phyloP scores from a whole-genome alignment of 2,113 vertebrate genomes.

The Lethenteron reissneri region DNA sequence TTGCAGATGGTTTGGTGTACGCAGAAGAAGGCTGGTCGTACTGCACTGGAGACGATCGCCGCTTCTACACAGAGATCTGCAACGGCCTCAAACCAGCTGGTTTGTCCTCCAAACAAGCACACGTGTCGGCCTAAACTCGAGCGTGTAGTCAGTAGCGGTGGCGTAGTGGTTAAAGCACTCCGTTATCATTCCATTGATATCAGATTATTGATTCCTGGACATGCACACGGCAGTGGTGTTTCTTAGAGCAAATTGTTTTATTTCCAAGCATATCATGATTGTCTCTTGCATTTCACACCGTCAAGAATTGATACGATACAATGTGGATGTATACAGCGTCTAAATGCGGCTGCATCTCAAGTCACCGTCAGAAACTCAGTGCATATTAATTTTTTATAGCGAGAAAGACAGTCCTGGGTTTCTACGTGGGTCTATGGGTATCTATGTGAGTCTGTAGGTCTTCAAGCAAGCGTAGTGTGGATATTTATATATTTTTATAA shows the following conservation, averaged over 20 bases:
- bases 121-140: background rate
- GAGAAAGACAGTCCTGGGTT: too few species aligned
- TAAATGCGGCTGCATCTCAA: too few species aligned
- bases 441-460: too few species aligned
- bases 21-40: constrained; percentile 47
- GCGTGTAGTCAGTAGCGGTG: background rate
- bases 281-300: too few species aligned
- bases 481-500: too few species aligned
- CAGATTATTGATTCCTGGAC: constrained; percentile 3
- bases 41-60: constrained; percentile 51
- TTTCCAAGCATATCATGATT: background rate
- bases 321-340: too few species aligned
- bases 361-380: too few species aligned
- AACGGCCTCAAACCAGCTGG: constrained; percentile 63
- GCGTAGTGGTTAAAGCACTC: background rate
- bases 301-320: too few species aligned
- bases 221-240: background rate
- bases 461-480: too few species aligned
- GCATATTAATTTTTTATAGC: too few species aligned
- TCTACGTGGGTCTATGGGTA: too few species aligned
- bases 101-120: constrained; percentile 16
- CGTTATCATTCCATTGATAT: background rate
- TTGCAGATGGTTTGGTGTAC: constrained; percentile 55
- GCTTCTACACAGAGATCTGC: constrained; percentile 61
- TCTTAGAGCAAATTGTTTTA: background rate